A percentile compares a stretch with the other conserved stretches of the same genome.
phyloP scores from a whole-genome alignment of 2,113 vertebrate species.

The Pleuronectes platessa region DNA sequence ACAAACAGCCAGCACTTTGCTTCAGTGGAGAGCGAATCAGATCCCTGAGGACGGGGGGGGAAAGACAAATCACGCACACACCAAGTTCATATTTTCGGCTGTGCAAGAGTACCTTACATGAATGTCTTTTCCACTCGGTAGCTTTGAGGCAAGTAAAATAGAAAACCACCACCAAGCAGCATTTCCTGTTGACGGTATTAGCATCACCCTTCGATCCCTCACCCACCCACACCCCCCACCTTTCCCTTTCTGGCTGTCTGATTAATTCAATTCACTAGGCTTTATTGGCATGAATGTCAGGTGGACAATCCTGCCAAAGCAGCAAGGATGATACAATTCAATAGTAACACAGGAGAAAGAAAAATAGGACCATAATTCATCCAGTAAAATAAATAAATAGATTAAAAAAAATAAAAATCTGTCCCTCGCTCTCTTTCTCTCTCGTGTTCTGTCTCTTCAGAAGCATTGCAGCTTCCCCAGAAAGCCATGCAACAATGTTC shows the following conservation, averaged over 20 bases:
- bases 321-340: neutral
- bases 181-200: constrained; percentile 60
- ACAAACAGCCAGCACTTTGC: constrained; percentile 57
- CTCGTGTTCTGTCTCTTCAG: constrained; percentile 36
- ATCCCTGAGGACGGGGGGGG: constrained; percentile 42
- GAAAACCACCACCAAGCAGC: constrained; percentile 31
- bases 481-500: constrained; percentile 41
- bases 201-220: constrained; percentile 1
- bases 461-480: constrained; percentile 38
- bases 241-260: neutral
- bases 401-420: neutral
- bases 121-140: constrained; percentile 3
- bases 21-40: constrained; percentile 41
- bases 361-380: neutral
- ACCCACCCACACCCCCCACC: neutral
- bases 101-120: constrained; percentile 36
- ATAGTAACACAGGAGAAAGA: too few species aligned
- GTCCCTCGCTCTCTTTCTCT: neutral
- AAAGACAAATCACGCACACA: constrained; percentile 44
- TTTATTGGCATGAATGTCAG: constrained; percentile 11
- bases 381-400: neutral
- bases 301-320: constrained; percentile 2
- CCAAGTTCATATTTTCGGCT: constrained; percentile 56
- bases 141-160: constrained; percentile 51
- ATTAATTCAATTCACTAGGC: constrained; percentile 1